Conservation (phyloP, 2,113 vertebrate genomes). For the Aplodontia rufa region DNA sequence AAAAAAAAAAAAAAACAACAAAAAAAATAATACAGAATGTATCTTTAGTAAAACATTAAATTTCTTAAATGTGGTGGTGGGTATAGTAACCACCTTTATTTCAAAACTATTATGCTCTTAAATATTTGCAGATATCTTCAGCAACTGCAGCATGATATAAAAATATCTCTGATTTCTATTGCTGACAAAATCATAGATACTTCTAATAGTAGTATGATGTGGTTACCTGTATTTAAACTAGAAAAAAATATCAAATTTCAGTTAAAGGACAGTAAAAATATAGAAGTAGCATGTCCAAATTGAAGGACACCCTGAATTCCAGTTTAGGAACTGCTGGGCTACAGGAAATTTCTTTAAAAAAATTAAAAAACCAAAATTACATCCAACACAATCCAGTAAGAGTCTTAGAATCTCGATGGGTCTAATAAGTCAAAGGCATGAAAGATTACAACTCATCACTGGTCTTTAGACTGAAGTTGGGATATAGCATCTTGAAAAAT, state of each 20-base stretch:
- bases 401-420: background rate
- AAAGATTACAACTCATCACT: background rate
- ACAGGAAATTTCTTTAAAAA: background rate
- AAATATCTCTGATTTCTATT: background rate
- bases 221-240: background rate
- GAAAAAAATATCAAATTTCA: background rate
- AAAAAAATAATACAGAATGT: too few relatives aligned
- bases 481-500: background rate
- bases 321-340: background rate
- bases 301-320: background rate
- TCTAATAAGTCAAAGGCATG: background rate
- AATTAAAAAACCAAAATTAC: background rate
- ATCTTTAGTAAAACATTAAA: background rate
- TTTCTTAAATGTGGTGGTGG: background rate
- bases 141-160: background rate
- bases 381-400: background rate
- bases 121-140: conserved; percentile 1
- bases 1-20: too few relatives aligned
- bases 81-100: background rate
- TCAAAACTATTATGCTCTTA: conserved; percentile 35
- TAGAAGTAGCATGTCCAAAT: background rate
- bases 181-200: background rate
- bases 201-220: background rate
- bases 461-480: background rate
- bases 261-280: background rate